These are phyloP conservation scores for Antigone vipio DNA, from an alignment of 2,113 vertebrate genomes.

Conservation along the genomic window DNA sequence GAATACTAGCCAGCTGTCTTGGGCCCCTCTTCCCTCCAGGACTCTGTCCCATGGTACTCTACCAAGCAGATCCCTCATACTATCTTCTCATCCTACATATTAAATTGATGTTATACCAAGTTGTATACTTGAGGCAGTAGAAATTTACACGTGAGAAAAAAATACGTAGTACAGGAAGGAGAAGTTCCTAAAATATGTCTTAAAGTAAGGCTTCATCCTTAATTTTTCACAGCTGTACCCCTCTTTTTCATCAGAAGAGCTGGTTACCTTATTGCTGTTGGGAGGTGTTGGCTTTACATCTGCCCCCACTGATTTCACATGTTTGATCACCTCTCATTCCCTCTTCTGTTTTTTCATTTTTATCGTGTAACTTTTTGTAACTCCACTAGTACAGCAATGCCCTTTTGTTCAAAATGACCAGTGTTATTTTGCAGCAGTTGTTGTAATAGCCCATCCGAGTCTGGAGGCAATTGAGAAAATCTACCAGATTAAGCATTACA, in stretches of 20 bases:
- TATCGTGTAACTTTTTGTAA: background rate
- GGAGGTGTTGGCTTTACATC: background rate
- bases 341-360: background rate
- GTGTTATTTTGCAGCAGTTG: background rate
- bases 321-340: background rate
- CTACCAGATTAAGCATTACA: background rate
- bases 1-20: no score
- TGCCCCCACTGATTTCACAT: background rate
- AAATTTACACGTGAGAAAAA: background rate
- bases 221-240: background rate
- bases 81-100: background rate
- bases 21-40: no score
- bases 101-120: background rate
- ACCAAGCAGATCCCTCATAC: no score
- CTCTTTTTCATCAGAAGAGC: background rate
- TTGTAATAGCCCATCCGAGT: background rate
- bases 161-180: background rate
- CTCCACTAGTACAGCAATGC: fast-evolving
- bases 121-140: background rate
- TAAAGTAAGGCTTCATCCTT: background rate
- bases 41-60: no score
- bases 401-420: background rate
- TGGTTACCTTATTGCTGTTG: background rate
- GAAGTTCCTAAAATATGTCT: background rate
- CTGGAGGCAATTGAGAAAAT: background rate